A percentile compares a stretch with the other conserved stretches of the same genome.
Evolutionary conservation across 2,888 invertebrate species (phyloP).

Genomic region (Ephialtes manifestator): DNA sequence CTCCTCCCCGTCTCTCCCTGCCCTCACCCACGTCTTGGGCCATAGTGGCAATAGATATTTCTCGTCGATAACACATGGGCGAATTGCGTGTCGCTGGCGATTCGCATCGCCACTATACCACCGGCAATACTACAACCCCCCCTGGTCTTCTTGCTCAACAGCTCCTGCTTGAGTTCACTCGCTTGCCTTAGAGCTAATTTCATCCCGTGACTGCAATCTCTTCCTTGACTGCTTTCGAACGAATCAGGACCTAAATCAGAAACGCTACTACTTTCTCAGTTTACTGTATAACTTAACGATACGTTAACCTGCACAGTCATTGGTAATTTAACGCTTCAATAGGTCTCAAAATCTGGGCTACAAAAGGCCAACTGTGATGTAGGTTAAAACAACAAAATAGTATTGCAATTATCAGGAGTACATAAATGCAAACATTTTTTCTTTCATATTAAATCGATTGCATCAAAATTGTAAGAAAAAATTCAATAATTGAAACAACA

Average conservation of each 20-base stretch:
- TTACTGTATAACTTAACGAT: neutral
- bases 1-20: conserved; percentile 19
- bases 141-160: conserved; percentile 48
- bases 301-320: neutral
- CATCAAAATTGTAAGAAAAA: no score
- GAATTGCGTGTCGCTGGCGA: conserved; percentile 78
- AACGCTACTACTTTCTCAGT: conserved; percentile 72
- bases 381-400: neutral
- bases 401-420: neutral
- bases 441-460: no score
- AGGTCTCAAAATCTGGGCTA: neutral
- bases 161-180: conserved; percentile 44
- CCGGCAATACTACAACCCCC: conserved; percentile 49
- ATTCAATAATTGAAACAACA: no score
- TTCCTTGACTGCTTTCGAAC: conserved; percentile 63
- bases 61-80: conserved; percentile 71
- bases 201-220: conserved; percentile 73
- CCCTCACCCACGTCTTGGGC: conserved; percentile 7
- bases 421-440: no score
- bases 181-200: conserved; percentile 72
- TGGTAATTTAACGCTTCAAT: neutral
- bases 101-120: conserved; percentile 73
- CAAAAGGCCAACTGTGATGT: neutral
- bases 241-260: conserved; percentile 79
- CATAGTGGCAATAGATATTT: conserved; percentile 65